These are phyloP conservation scores for Hypotaenidia philippensis DNA, from an alignment of 2,797 vertebrate species.

Conservation along the genomic window DNA sequence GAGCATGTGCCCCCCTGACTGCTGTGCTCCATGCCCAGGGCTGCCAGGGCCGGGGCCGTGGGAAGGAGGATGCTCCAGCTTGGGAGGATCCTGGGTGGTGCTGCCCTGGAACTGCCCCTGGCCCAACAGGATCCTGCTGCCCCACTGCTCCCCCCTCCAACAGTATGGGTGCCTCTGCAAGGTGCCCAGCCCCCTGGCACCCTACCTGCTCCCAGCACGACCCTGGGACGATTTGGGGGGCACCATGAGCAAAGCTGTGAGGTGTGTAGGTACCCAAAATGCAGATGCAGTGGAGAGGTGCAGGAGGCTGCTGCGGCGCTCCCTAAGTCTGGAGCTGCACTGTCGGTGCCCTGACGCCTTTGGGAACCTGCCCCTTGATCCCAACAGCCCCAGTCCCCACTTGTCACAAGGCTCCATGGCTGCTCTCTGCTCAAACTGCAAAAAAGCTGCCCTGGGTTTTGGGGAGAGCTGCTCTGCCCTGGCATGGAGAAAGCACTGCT, in stretches of 20 bases:
- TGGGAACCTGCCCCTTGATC: neutral
- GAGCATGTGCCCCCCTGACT: neutral
- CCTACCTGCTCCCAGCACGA: fast-evolving
- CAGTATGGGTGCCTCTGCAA: neutral
- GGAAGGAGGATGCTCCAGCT: neutral
- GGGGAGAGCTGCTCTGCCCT: neutral
- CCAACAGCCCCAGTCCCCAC: fast-evolving
- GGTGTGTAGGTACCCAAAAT: neutral
- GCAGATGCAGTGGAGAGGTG: fast-evolving
- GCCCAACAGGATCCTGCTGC: neutral
- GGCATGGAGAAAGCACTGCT: neutral
- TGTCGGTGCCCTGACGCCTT: neutral
- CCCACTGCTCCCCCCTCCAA: fast-evolving
- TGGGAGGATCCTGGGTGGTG: neutral
- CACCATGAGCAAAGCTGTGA: neutral
- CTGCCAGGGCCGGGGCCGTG: neutral
- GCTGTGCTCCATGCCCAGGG: fast-evolving
- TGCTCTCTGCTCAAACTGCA: neutral
- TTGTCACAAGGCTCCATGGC: fast-evolving
- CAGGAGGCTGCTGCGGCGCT: neutral
- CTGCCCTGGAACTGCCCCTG: neutral
- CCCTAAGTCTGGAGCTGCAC: fast-evolving
- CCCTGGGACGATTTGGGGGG: fast-evolving
- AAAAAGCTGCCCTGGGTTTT: fast-evolving
- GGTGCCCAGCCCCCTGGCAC: fast-evolving